Base-by-base conservation (phyloP, 2,797 vertebrate genomes). In the Pseudomugil tenellus region DNA sequence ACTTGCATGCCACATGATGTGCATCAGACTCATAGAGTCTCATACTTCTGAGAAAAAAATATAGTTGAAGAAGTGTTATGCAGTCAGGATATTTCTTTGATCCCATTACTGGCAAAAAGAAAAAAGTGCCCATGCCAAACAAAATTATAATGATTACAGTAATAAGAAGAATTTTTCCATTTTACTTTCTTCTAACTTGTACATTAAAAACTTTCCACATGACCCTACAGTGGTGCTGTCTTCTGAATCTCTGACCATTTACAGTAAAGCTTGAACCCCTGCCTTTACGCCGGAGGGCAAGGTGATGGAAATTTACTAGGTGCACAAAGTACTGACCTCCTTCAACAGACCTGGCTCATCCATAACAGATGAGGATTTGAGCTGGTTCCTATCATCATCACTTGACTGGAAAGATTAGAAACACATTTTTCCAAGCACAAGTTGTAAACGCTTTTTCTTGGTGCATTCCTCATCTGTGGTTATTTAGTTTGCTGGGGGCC, bases 401-500 rank as follows among this genome's bases (percentile, higher is more conserved):
- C 89, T 92, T 86, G 88, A 74, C 82, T 73, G 87, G 48, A 84
- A 80, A 93, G 90, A 94, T 94, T 93, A 89, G 88, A 93, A 94
- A 92, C 93, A 94, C 93, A 93, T 94, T 94, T 92, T 89, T 81
- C 77, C 83, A 43, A 72, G 88, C 88, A 67, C 86, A 87, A 90
- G 92, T 86, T 93, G 91, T 94, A 93, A 94, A 94, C 84, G 90
- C 86, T 90, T 91, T 91, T 91, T 91, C 83, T 90, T 71, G 80
- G 86, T 92, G 89, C 93, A 94, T 93, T 93, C 93, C 92, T 94
- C 93, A 94, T 93, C 92, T 94, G 93, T 89, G 86, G 90, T 86
- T 89, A 90, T 94, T 94, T 92, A 92, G 93, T 93, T 92, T 68
- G 93, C 93, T 94, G 94, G 93, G 93, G 92, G 94, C 89, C 93